Conservation (phyloP, 2,797 vertebrate genomes). For the Acanthiza pusilla region DNA sequence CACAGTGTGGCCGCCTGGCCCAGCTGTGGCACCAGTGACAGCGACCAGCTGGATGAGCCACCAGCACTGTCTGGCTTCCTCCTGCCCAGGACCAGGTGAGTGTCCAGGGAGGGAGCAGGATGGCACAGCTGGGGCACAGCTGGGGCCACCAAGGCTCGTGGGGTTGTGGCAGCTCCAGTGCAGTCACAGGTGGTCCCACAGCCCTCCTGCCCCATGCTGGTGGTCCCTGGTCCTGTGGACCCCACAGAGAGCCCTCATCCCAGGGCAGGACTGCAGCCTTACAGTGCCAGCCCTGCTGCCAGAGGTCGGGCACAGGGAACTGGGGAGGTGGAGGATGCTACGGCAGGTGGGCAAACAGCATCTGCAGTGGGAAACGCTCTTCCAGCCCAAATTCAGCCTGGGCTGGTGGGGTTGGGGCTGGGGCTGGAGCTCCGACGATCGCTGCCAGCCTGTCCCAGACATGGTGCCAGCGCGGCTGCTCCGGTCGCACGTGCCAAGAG, state of each 20-base stretch:
- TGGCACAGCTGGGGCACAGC: not conserved
- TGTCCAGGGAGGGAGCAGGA: not conserved
- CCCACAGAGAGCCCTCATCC: not conserved
- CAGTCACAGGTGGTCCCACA: not conserved
- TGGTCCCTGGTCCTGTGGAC: not conserved
- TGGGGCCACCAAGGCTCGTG: accelerated
- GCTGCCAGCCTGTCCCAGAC: not conserved
- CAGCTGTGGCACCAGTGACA: not conserved
- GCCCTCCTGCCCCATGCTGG: not conserved
- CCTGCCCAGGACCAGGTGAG: not conserved
- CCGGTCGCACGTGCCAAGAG: not conserved
- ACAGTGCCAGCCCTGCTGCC: not conserved
- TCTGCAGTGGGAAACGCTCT: not conserved
- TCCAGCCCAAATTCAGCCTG: not conserved
- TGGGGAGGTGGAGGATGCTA: not conserved
- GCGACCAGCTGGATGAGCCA: not conserved
- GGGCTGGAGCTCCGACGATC: accelerated
- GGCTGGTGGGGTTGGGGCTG: not conserved
- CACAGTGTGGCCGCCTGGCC: accelerated
- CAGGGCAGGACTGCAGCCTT: not conserved
- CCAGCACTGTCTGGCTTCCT: not conserved
- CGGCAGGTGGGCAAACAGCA: accelerated
- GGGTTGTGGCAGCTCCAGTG: not conserved
- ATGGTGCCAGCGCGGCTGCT: not conserved
- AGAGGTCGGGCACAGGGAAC: not conserved